Evolutionary conservation across 1,140 invertebrate genomes (phyloP), one percentile per base, ranked within the genome.

Genomic region (Ctenoplectra terminalis): DNA sequence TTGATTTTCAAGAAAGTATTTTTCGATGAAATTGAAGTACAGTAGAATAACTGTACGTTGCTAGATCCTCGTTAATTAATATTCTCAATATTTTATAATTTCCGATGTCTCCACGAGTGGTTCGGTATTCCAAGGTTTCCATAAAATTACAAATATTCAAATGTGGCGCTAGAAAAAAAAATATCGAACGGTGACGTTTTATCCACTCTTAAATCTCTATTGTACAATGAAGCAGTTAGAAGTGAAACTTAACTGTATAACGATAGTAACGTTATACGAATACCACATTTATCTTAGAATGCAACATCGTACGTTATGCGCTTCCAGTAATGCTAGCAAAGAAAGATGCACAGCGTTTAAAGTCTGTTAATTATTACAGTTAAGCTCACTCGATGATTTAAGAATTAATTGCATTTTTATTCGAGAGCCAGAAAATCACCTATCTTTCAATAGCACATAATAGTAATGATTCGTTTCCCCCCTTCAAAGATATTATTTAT

Each of bases 211-310:
- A 17, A n/a, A 61, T 60, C 37, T 37, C n/a, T 43, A 61, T 46
- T 2, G 29, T 34, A 43, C 37, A 43, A 61, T 67, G 29, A 29
- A 40, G 56, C 23, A 61, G 5, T 34, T 43, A 17, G 26, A n/a
- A 46, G 37, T 11, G 29, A 61, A 34, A 46, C 71, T 74, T 61
- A 74, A 61, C 56, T 74, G 71, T 61, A 74, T 61, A 74, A 74
- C 29, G 26, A 61, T 46, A n/a, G 71, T 60, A 74, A 74, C 71
- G 71, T 61, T 74, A 61, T 61, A 11, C 40, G 56, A 74, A 74
- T 74, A 46, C 54, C 71, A 54, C 29, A 61, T 74, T 60, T 74
- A 74, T 61, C 71, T 74, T 29, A 13, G 40, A 48, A 29, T 60
- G 40, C 37, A 60, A 46, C 70, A 46, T 26, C 54, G 43, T 43